Conservation (phyloP, 2,888 invertebrate species). For the Papilio demoleus region DNA sequence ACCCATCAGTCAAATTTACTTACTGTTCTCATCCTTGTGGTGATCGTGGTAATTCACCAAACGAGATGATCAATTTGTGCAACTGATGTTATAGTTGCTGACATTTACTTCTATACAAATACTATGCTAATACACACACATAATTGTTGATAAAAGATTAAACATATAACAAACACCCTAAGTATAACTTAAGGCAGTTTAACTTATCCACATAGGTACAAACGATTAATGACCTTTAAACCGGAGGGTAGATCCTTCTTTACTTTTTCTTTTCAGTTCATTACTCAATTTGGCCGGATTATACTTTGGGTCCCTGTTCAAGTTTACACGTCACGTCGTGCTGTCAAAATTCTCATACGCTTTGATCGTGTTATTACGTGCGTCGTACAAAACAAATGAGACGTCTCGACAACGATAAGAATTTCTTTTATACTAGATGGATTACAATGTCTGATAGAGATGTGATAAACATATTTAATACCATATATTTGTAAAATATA, state of each 20-base stretch:
- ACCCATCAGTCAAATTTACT: too few relatives aligned
- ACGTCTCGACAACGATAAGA: constrained; percentile 50
- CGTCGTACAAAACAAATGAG: constrained; percentile 76
- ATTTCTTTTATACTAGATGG: constrained; percentile 38
- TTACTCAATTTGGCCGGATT: constrained; percentile 50
- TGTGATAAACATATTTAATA: constrained; percentile 1
- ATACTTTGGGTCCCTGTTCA: constrained; percentile 58
- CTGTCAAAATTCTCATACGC: constrained; percentile 79
- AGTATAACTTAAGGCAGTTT: background rate
- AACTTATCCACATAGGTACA: constrained; percentile 4
- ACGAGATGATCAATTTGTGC: too few relatives aligned
- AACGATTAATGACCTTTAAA: constrained; percentile 26
- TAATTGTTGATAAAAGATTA: background rate
- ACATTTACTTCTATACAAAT: too few relatives aligned
- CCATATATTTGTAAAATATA: background rate
- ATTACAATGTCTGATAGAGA: constrained; percentile 8
- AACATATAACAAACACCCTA: background rate
- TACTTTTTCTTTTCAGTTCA: constrained; percentile 43
- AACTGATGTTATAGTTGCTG: too few relatives aligned
- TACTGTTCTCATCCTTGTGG: too few relatives aligned
- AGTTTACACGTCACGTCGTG: constrained; percentile 69
- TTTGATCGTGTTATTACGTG: constrained; percentile 79
- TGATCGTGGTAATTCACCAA: too few relatives aligned
- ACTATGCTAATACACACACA: too few relatives aligned
- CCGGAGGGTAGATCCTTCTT: constrained; percentile 28